Evolutionary conservation across 1,140 invertebrate species (phyloP).

Genomic region (Steinernema khuongi): DNA sequence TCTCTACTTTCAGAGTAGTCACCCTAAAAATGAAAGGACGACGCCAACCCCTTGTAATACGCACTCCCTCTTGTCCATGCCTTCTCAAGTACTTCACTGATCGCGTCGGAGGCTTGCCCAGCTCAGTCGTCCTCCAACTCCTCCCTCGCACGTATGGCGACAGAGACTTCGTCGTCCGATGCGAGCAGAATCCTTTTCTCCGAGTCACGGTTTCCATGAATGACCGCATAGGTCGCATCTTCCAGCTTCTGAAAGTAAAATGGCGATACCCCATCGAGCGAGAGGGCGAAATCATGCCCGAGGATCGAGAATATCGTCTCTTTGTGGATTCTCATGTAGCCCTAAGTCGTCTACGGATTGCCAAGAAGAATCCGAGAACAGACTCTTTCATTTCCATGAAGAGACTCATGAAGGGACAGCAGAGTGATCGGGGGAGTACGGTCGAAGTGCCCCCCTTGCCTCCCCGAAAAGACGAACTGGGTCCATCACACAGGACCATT

Average conservation of each 20-base stretch:
- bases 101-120: not conserved
- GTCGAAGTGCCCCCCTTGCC: not conserved
- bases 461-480: too few species aligned
- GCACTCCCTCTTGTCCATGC: constrained; percentile 45
- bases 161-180: constrained; percentile 39
- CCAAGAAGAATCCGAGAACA: constrained; percentile 13
- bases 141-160: constrained; percentile 34
- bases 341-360: not conserved
- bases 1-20: constrained; percentile 17
- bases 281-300: not conserved
- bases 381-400: constrained; percentile 9
- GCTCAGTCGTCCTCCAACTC: constrained; percentile 27
- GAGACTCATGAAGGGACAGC: constrained; percentile 24
- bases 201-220: constrained; percentile 36
- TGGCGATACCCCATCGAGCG: constrained; percentile 14
- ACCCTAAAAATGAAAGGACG: constrained; percentile 36
- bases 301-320: not conserved
- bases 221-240: constrained; percentile 36
- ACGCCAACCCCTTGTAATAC: constrained; percentile 28
- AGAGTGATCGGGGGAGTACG: not conserved
- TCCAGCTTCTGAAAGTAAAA: constrained; percentile 38
- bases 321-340: not conserved
- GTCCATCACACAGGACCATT: too few species aligned
- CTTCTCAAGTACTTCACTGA: constrained; percentile 44
- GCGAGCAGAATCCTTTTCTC: constrained; percentile 47